phyloP scores from a whole-genome alignment of 2,888 invertebrate species.

The Dicycla oo region DNA sequence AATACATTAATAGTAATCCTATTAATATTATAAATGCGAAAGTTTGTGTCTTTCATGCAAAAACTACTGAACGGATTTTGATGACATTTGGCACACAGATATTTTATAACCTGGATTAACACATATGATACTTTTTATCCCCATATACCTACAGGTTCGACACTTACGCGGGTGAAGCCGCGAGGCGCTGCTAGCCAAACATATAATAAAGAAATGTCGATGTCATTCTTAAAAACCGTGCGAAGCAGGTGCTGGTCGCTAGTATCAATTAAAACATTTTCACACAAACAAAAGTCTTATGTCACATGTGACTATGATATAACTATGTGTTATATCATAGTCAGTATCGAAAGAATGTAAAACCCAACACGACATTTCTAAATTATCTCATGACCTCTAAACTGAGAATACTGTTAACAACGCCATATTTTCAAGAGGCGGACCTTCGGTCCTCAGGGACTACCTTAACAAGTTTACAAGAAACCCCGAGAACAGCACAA shows the following conservation, averaged over 20 bases:
- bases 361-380: background rate
- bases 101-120: no score
- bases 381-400: conserved; percentile 48
- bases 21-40: no score
- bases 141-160: no score
- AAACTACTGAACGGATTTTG: no score
- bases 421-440: conserved; percentile 66
- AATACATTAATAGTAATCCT: background rate
- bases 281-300: background rate
- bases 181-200: no score
- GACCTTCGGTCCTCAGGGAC: conserved; percentile 56
- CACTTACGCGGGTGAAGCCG: no score
- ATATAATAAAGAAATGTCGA: background rate
- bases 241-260: background rate
- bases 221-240: background rate
- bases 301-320: no score
- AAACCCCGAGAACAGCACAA: conserved; percentile 51
- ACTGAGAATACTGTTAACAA: conserved; percentile 68
- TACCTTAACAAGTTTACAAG: conserved; percentile 57
- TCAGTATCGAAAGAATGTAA: no score
- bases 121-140: no score
- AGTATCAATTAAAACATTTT: background rate
- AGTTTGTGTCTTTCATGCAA: no score
- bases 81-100: no score
- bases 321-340: no score